Evolutionary conservation across 2,888 invertebrate genomes (phyloP).

Genomic region (Zygaena filipendulae): DNA sequence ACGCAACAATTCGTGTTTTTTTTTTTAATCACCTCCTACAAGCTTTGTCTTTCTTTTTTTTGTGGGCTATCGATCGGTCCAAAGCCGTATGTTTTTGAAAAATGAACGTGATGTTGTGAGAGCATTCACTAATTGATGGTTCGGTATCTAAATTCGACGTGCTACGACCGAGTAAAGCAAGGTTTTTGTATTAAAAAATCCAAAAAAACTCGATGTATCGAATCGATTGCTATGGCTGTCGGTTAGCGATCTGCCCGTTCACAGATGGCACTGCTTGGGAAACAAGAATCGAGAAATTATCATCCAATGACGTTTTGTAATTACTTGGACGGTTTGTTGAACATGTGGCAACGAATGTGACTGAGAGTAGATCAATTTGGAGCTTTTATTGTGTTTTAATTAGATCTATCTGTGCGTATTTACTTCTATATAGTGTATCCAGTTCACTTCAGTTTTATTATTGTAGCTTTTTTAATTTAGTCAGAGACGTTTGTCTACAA

Average conservation of each 20-base stretch:
- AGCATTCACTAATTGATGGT: conserved; percentile 54
- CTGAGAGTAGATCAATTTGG: conserved; percentile 15
- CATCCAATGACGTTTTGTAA: conserved; percentile 19
- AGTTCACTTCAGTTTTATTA: no score
- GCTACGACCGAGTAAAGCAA: conserved; percentile 19
- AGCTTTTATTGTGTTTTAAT: conserved; percentile 19
- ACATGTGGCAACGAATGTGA: conserved; percentile 20
- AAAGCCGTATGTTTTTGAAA: conserved; percentile 47
- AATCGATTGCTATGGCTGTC: conserved; percentile 48
- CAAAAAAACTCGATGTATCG: conserved; percentile 46
- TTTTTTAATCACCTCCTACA: conserved; percentile 42
- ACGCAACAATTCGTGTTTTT: conserved; percentile 22
- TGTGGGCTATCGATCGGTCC: conserved; percentile 36
- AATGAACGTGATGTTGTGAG: conserved; percentile 39
- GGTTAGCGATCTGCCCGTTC: conserved; percentile 34
- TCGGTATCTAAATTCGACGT: conserved; percentile 20
- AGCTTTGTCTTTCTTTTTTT: conserved; percentile 31
- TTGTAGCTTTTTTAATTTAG: no score
- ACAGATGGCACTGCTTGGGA: conserved; percentile 48
- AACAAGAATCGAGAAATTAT: conserved; percentile 22
- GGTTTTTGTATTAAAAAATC: no score
- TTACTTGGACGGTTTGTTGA: conserved; percentile 23
- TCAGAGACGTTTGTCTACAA: no score
- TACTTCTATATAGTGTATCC: no score
- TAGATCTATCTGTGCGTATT: no score